A percentile compares a stretch with the other conserved stretches of the same genome.
phyloP scores from a whole-genome alignment of 2,113 vertebrate genomes.

The Spheniscus mendiculus region DNA sequence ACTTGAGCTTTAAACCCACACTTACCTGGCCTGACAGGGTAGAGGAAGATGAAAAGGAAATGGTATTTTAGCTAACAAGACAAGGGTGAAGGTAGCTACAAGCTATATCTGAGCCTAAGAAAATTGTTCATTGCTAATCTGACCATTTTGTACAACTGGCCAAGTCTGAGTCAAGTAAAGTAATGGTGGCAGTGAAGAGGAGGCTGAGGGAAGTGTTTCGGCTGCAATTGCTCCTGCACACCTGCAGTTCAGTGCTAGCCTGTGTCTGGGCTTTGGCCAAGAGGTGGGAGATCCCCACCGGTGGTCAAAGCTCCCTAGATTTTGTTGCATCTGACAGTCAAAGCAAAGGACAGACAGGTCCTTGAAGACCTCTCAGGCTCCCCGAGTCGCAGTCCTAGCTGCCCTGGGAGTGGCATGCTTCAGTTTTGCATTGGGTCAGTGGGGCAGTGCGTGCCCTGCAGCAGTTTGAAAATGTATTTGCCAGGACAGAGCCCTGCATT shows the following conservation, averaged over 20 bases:
- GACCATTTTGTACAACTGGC: background rate
- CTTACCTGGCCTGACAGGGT: background rate
- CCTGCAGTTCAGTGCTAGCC: background rate
- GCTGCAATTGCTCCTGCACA: background rate
- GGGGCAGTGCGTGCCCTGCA: background rate
- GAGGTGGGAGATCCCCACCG: background rate
- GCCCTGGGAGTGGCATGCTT: accelerated
- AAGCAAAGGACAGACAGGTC: background rate
- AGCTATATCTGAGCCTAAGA: background rate
- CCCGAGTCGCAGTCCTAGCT: accelerated
- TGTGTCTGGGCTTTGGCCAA: background rate
- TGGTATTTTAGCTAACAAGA: background rate
- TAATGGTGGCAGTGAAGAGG: background rate
- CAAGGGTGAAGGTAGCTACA: background rate
- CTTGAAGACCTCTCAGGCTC: background rate
- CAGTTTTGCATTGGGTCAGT: background rate
- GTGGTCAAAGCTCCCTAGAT: background rate
- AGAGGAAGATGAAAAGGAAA: background rate
- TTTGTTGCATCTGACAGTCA: background rate
- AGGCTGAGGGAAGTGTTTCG: background rate
- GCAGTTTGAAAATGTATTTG: background rate
- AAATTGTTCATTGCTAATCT: background rate
- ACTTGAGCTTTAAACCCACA: background rate
- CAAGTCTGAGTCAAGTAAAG: background rate
- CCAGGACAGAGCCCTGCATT: accelerated